Base-by-base conservation (phyloP, 30 jellyfish, hydroid and myxozoan genomes). In the Chironex yamaguchii region DNA sequence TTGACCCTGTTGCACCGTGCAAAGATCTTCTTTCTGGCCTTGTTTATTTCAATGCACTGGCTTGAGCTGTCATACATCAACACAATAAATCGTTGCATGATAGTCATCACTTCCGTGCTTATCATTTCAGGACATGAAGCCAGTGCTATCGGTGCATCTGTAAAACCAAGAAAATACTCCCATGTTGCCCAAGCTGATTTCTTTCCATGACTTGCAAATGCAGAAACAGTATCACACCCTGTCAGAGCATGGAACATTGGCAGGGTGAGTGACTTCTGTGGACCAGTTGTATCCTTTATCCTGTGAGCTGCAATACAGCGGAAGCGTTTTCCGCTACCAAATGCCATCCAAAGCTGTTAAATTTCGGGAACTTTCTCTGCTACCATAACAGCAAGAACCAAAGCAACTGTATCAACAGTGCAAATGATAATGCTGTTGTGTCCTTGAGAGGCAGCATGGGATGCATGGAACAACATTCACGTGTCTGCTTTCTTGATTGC, bases 281-380 rank as follows among this genome's bases (percentile, higher is more conserved):
- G 32, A 4, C n/a, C 32, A 11, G 11, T 4, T 31, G n/a, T 31
- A 4, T 11, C 12, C 24, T n/a, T n/a, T n/a, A n/a, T n/a, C n/a
- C n/a, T n/a, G n/a, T n/a, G 84, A 54, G 34, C 81, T 42, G 83
- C 36, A 2, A 77, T 51, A 49, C 25, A 23, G 21, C 82, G 76
- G 31, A 26, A 52, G 31, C 27, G 21, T 49, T 73, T 73, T 21
- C 82, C 86, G 3, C 76, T 48, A n/a, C 86, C 86, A 48, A 73
- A 73, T 25, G 86, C 86, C 23, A 73, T 52, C 86, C 86, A 73
- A 27, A 73, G 20, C 62, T 73, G 29, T 30, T n/a, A 49, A n/a
- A 3, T 17, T 26, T 36, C 76, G n/a, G n/a, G n/a, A 49, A 63
- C 31, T 51, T 63, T 63, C 31, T 63, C 51, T 36, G 76, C 25